Evolutionary conservation across 2,113 vertebrate genomes (phyloP), one percentile per base, ranked within the genome.

Genomic region (Pyrgilauda ruficollis): DNA sequence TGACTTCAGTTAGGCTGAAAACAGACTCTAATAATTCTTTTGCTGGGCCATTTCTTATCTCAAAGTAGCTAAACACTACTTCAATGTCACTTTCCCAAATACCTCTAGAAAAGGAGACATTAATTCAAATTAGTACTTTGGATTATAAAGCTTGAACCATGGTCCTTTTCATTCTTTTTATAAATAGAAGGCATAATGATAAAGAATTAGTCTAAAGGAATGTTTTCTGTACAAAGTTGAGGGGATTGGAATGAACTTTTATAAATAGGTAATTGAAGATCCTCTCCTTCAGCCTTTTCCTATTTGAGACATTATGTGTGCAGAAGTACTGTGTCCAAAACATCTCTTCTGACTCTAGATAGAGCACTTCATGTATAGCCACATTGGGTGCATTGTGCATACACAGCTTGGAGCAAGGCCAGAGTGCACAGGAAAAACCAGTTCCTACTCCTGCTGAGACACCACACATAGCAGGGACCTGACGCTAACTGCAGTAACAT

Each of bases 341-440:
- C 9, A 15, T 9, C 41, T 4, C 2, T 50, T 14, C 26, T 49
- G 61, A 39, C 37, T 80, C 37, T 16, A 81, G 46, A 58, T 28
- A 56, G 72, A 78, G 18, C 23, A 64, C 56, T 87, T 69, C 21
- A 43, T 20, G 23, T 7, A 19, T 35, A 15, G 15, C 6, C 59
- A 22, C 84, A 1, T 6, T 68, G 55, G 39, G 55, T 94, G 89
- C 44, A 8, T 3, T 78, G 56, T 43, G 73, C 30, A 84, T 28
- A 33, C 61, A 56, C 35, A 52, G 7, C 56, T 75, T 87, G 93
- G 77, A 84, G 52, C 28, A 55, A 84, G 39, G 61, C 91, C 91
- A 94, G 56, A 56, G 49, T 1, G 16, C 53, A 82, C 78, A 79
- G 37, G 90, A 90, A 96, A 94, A 97, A 95, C 58, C 77, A 37